These are phyloP conservation scores for Rhynchonycteris naso DNA, from an alignment of 2,797 vertebrate genomes.

Conservation along the genomic window DNA sequence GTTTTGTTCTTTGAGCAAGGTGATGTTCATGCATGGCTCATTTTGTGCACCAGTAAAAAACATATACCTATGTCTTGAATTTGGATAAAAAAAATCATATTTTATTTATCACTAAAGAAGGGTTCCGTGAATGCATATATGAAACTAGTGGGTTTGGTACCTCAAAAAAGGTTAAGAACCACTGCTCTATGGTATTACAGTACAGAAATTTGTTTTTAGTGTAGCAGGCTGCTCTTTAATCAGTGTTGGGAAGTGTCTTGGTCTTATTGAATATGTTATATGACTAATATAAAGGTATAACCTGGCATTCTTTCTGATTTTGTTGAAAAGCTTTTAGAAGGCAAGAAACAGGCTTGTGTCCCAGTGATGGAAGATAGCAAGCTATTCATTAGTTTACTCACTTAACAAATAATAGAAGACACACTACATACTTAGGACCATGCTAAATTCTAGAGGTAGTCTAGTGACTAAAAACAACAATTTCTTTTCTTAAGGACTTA, in stretches of 20 bases:
- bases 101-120: too few species aligned
- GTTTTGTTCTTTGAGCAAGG: too few species aligned
- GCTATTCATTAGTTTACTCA: slow-evolving; percentile 41
- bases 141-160: too few species aligned
- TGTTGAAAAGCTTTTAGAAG: slow-evolving; percentile 33
- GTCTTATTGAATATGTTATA: neutral
- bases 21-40: too few species aligned
- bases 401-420: neutral
- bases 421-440: neutral
- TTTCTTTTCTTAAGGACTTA: neutral
- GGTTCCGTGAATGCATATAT: too few species aligned
- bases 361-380: slow-evolving; percentile 2
- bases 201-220: neutral
- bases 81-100: too few species aligned
- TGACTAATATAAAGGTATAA: neutral
- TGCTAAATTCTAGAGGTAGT: neutral
- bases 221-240: neutral
- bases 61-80: too few species aligned
- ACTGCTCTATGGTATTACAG: neutral
- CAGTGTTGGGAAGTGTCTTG: neutral
- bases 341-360: neutral
- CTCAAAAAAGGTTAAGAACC: too few species aligned
- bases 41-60: too few species aligned
- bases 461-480: slow-evolving; percentile 36
- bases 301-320: neutral